A percentile compares a stretch with the other conserved stretches of the same genome.
These are phyloP conservation scores for Triops longicaudatus DNA, from an alignment of 1,140 invertebrate species.

Conservation along the genomic window DNA sequence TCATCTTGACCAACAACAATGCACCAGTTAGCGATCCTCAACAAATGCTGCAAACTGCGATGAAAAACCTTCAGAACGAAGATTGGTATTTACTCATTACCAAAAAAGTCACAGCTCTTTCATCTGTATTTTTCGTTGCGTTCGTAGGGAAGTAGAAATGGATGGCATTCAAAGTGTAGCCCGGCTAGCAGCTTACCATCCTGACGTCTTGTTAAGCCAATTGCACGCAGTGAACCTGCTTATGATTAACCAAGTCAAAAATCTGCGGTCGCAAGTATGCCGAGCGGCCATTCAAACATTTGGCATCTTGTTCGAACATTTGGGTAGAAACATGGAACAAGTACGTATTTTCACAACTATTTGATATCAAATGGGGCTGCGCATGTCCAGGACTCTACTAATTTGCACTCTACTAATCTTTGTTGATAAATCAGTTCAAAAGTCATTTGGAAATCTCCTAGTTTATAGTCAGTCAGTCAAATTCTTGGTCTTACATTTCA, in stretches of 20 bases:
- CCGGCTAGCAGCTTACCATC: slow-evolving; percentile 59
- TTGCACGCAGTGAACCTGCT: slow-evolving; percentile 56
- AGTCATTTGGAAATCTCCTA: too few species aligned
- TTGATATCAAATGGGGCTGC: not conserved
- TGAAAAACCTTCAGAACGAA: slow-evolving; percentile 3
- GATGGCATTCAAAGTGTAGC: slow-evolving; percentile 64
- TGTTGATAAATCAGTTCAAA: too few species aligned
- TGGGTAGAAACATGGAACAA: slow-evolving; percentile 61
- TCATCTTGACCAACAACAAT: not conserved
- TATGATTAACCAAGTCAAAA: slow-evolving; percentile 65
- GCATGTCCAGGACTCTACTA: not conserved
- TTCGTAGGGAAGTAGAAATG: slow-evolving; percentile 65
- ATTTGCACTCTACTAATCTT: too few species aligned
- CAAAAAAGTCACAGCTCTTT: not conserved
- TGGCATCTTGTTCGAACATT: slow-evolving; percentile 61
- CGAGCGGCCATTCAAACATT: slow-evolving; percentile 70
- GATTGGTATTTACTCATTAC: not conserved
- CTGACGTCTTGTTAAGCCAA: slow-evolving; percentile 50
- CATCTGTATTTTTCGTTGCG: slow-evolving; percentile 26
- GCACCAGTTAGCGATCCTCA: not conserved
- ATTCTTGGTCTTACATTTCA: too few species aligned
- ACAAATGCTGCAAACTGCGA: not conserved
- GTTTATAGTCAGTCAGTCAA: too few species aligned
- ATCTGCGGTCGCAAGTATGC: slow-evolving; percentile 82
- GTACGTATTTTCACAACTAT: slow-evolving; percentile 44